Evolutionary conservation across 1,140 invertebrate species (phyloP), one percentile per base, ranked within the genome.

Genomic region (Steinernema feltiae): DNA sequence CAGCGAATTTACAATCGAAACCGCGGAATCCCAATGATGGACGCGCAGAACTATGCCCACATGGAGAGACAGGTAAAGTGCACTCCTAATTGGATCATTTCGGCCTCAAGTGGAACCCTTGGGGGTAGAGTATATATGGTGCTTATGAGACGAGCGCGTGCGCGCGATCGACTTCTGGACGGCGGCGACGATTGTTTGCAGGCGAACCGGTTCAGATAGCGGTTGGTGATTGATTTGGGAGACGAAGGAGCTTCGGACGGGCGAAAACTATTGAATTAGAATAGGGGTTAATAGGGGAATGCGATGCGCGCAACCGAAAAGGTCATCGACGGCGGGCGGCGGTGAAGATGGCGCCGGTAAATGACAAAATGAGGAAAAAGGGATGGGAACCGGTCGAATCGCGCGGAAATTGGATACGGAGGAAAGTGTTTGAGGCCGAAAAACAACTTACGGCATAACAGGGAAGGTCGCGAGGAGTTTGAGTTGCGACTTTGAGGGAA

Each of bases 1-100:
- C 84, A 86, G 63, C 72, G 82, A 63, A 85, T 85, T n/a, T 80
- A 85, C 73, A 81, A 83, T 69, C 73, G 76, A 70, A 84, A 81
- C 29, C 75, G 75, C 24, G 82, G 83, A 18, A 71, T 81, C 32
- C 73, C 75, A 27, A 48, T 84, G 82, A 84, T 32, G 81, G 71
- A 78, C 32, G 48, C 29, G 74, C 72, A n/a, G 30, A 70, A 41
- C 31, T 32, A 74, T 15, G 24, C 69, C 24, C 30, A 53, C 72
- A 31, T 73, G 29, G 27, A 32, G n/a, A 12, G 53, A 30, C 48
- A 30, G 32, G 32, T 32, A 1, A 73, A 32, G 18, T 72, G 17
- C 32, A 21, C 53, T 71, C 31, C 24, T 41, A 35, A 78, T 73
- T 73, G 15, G 30, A 71, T 46, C 69, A 77, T 24, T 48, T 35